Evolutionary conservation across 1,140 invertebrate species (phyloP).

Genomic region (Linepithema humile): DNA sequence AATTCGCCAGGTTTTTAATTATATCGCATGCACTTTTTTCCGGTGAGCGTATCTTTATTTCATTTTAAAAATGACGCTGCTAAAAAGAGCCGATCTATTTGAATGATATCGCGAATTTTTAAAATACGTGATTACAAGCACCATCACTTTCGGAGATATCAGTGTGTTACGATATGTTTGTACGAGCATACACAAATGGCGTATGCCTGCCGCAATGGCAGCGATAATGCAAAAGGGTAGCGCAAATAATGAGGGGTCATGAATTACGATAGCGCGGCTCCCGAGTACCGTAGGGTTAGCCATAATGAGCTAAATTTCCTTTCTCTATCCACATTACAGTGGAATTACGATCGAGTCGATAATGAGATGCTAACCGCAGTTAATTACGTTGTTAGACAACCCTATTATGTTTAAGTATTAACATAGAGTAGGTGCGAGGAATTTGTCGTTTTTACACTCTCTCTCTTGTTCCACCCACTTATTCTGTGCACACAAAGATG

Average conservation of each 20-base stretch:
- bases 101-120: too few relatives aligned
- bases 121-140: too few relatives aligned
- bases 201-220: background rate
- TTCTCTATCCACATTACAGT: constrained; percentile 5
- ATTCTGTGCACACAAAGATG: background rate
- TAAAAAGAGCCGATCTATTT: too few relatives aligned
- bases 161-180: constrained; percentile 35
- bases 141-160: too few relatives aligned
- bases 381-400: constrained; percentile 23
- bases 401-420: constrained; percentile 14
- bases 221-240: constrained; percentile 35
- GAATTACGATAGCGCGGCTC: constrained; percentile 16
- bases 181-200: background rate
- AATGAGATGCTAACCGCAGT: constrained; percentile 39
- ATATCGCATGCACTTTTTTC: too few relatives aligned
- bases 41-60: too few relatives aligned
- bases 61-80: too few relatives aligned
- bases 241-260: constrained; percentile 35
- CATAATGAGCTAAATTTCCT: constrained; percentile 49
- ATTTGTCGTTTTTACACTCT: constrained; percentile 1
- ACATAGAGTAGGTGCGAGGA: background rate
- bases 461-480: background rate
- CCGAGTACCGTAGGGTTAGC: constrained; percentile 16
- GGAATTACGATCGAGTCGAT: constrained; percentile 35
- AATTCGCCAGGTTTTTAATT: too few relatives aligned